Evolutionary conservation across 2,888 invertebrate genomes (phyloP), one percentile per base, ranked within the genome.

Genomic region (Andrena bucephala): DNA sequence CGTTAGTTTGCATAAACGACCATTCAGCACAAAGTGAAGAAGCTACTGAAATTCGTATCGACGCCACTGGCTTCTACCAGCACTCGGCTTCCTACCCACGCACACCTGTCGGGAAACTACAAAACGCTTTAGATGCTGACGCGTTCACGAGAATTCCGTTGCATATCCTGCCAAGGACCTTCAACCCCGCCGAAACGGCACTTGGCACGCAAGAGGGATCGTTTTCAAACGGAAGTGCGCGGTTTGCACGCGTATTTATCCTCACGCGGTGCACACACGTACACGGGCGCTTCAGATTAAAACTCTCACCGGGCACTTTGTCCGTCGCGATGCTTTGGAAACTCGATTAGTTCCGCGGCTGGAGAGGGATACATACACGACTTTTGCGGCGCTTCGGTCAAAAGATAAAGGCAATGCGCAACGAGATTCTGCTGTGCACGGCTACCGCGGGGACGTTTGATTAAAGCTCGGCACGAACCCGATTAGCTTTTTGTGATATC

Each of bases 221-320:
- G 59, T 48, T 48, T 20, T 42, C 33, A 52, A 75, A 42, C 67
- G 78, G 27, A 77, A 59, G 63, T n/a, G 54, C 29, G 20, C 0
- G 8, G 16, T 10, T 13, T 29, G 8, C 27, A 2, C 24, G 31
- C 5, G 65, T 77, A 78, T 78, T 80, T 78, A 52, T 80, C 31
- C 60, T 42, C n/a, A 20, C 24, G 66, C 31, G 6, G 60, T 52
- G 27, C 27, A 31, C 52, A 50, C 57, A 27, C 57, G 69, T 54
- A 72, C 50, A 54, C 52, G 82, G 77, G 81, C 85, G 84, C 85
- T 86, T 89, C 85, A 85, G 85, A 89, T 89, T 88, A 86, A 88
- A 88, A 85, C 83, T 79, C 79, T 72, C 72, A 75, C 72, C 86
- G 81, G 74, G 80, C 80, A 84, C 77, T 85, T 82, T 78, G 78